Conservation (phyloP, 2,888 invertebrate genomes). For the Microchrysa polita region DNA sequence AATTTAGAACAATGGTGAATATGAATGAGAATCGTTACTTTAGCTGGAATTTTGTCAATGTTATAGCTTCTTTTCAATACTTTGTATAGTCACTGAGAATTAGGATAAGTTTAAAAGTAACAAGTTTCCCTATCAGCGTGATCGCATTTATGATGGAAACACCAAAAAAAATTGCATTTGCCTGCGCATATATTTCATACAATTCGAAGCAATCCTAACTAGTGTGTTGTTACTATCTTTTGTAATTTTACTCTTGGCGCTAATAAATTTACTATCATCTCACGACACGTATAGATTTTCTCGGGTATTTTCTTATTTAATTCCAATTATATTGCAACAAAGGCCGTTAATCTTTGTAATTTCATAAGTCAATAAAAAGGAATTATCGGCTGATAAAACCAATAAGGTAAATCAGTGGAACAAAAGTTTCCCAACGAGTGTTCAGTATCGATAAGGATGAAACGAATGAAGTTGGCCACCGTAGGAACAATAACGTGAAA, state of each 20-base stretch:
- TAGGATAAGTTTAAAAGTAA: too few relatives aligned
- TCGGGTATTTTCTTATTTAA: constrained; percentile 16
- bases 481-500: constrained; percentile 35
- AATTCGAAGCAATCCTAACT: neutral
- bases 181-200: too few relatives aligned
- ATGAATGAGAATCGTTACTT: neutral
- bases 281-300: neutral
- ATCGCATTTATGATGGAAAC: too few relatives aligned
- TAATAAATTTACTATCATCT: neutral
- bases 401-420: constrained; percentile 31
- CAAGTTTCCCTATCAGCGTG: too few relatives aligned
- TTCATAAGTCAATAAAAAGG: constrained; percentile 43
- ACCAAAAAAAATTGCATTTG: too few relatives aligned
- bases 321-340: constrained; percentile 36
- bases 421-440: constrained; percentile 15
- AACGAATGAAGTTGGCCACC: constrained; percentile 1
- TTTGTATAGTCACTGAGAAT: too few relatives aligned
- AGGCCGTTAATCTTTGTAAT: constrained; percentile 38
- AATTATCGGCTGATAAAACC: constrained; percentile 41
- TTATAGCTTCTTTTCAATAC: neutral
- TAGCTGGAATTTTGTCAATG: neutral
- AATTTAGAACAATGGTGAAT: neutral
- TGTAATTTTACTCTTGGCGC: constrained; percentile 18
- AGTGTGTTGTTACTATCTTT: neutral
- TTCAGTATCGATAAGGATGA: constrained; percentile 24